Evolutionary conservation across 2,888 invertebrate genomes (phyloP).

Genomic region (Drosophila koepferae): DNA sequence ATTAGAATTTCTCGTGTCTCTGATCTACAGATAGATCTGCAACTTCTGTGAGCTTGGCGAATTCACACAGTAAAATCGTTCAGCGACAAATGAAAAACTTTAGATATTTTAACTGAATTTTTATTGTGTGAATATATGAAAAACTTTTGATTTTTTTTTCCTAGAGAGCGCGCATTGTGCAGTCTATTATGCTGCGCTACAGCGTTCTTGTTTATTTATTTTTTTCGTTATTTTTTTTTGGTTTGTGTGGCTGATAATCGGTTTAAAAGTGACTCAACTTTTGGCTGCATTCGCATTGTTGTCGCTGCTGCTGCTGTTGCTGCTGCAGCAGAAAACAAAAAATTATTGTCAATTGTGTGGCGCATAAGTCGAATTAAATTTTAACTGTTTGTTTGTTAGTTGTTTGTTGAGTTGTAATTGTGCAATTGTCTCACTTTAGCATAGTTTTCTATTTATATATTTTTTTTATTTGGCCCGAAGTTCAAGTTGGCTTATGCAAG

Average conservation of each 20-base stretch:
- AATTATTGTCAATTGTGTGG: constrained; percentile 77
- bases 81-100: neutral
- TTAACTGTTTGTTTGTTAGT: constrained; percentile 44
- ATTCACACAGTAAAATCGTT: neutral
- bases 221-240: too few species aligned
- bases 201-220: neutral
- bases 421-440: constrained; percentile 61
- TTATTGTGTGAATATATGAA: neutral
- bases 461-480: constrained; percentile 43
- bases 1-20: neutral
- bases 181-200: neutral
- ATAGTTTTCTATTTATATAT: neutral
- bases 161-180: neutral
- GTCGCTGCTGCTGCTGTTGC: constrained; percentile 14
- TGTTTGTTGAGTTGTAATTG: constrained; percentile 64
- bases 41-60: too few species aligned
- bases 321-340: constrained; percentile 21
- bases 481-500: constrained; percentile 64
- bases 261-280: constrained; percentile 81
- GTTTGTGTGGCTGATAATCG: constrained; percentile 58
- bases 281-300: constrained; percentile 43
- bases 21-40: too few species aligned
- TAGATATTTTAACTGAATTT: neutral
- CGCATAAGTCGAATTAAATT: constrained; percentile 70
- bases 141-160: neutral